Base-by-base conservation (phyloP, 2,113 vertebrate species). In the Dermatemys mawii region DNA sequence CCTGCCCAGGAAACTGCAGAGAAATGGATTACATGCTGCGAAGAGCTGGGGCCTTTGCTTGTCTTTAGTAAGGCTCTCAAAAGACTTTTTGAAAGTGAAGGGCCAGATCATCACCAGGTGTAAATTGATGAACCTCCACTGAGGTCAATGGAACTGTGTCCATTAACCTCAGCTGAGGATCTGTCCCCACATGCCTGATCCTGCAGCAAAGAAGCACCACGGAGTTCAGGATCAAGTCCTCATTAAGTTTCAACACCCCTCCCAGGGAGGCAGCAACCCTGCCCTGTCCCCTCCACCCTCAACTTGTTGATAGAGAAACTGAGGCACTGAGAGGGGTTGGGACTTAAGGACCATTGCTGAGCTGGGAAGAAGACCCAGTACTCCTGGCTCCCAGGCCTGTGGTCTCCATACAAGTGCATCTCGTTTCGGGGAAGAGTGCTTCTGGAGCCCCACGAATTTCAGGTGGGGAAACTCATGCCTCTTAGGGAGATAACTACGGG, bases 121-220 rank as follows among this genome's bases (percentile, higher is more conserved):
- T 46, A 76, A 76, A 76, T 29, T 76, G 41, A 24, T 76, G 41
- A 29, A 46, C 24, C 24, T 76, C 73, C 26, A 29, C 11, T 10
- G 11, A 76, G 12, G 41, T 46, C 41, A 46, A 13, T 46, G 73
- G 73, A 76, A 16, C 16, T 22, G 13, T 46, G 73, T 46, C 24
- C 21, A 21, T 22, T 44, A 46, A 14, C 41, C 21, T 12, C 73
- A 29, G 24, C 41, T 46, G 22, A 11, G 87, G 49, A 24, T 1
- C 78, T 49, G 57, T 5, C 76, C 44, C n/a, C 2, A 46, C 73
- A 76, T 27, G 24, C 73, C 73, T 76, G n/a, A 38, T 70, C 8
- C 67, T 38, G 3, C 0, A 50, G 3, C 51, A 35, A n/a, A n/a
- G n/a, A n/a, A n/a, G 4, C 12, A 21, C 8, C 1, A 0, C 2